Conservation (phyloP, 1,140 invertebrate genomes). For the Procambarus virginalis region DNA sequence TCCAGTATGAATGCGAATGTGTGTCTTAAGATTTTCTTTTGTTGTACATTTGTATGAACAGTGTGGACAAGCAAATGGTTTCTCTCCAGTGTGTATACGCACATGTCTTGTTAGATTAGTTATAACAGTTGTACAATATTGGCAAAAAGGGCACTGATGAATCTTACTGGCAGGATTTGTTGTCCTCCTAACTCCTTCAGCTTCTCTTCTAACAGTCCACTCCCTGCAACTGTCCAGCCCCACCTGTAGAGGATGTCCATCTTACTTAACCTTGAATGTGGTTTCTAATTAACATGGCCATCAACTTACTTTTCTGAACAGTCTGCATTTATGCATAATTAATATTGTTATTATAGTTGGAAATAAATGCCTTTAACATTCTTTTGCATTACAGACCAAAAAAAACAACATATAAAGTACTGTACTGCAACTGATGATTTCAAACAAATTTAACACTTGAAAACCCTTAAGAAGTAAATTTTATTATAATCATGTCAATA, state of each 20-base stretch:
- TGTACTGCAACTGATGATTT: too few relatives aligned
- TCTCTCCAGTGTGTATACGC: slow-evolving; percentile 31
- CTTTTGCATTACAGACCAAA: too few relatives aligned
- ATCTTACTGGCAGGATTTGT: slow-evolving; percentile 33
- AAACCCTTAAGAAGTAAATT: too few relatives aligned
- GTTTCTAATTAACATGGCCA: not conserved
- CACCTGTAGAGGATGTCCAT: slow-evolving; percentile 45
- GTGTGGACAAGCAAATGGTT: slow-evolving; percentile 28
- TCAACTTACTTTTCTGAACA: not conserved
- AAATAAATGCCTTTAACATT: not conserved
- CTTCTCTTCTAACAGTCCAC: slow-evolving; percentile 27
- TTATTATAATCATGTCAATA: too few relatives aligned
- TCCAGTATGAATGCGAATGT: slow-evolving; percentile 26
- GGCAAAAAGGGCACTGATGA: slow-evolving; percentile 38
- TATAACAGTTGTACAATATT: slow-evolving; percentile 13
- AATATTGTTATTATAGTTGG: not conserved
- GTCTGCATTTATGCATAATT: not conserved
- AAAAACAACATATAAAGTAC: too few relatives aligned
- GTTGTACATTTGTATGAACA: slow-evolving; percentile 22
- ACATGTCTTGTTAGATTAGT: slow-evolving; percentile 29
- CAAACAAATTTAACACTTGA: too few relatives aligned
- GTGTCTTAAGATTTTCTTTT: slow-evolving; percentile 23
- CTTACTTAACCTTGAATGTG: not conserved
- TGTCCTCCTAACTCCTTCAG: slow-evolving; percentile 7
- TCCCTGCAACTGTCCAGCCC: slow-evolving; percentile 41